A percentile compares a stretch with the other conserved stretches of the same genome.
Evolutionary conservation across 2,797 vertebrate species (phyloP).

Genomic region (Urosaurus nigricauda): DNA sequence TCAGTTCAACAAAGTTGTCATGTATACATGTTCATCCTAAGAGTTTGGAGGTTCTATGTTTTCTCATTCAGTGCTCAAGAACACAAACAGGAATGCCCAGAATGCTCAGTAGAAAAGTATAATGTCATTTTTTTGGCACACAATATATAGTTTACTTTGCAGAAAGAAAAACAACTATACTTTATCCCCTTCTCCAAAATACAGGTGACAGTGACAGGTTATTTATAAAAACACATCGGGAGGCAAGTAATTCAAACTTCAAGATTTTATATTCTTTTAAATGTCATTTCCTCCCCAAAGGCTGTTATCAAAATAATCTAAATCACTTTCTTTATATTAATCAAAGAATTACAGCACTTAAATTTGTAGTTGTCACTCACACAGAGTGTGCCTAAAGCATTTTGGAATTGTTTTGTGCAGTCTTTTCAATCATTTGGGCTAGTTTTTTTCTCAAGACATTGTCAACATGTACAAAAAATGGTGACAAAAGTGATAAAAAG

Average conservation of each 20-base stretch:
- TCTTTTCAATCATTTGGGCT: slow-evolving; percentile 76
- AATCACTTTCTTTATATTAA: slow-evolving; percentile 80
- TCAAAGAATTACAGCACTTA: slow-evolving; percentile 81
- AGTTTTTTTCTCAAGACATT: slow-evolving; percentile 67
- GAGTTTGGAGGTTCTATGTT: slow-evolving; percentile 37
- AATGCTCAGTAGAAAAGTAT: slow-evolving; percentile 45
- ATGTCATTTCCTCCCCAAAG: slow-evolving; percentile 75
- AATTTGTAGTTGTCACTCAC: slow-evolving; percentile 81
- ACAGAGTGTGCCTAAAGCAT: slow-evolving; percentile 76
- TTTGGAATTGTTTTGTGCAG: slow-evolving; percentile 81
- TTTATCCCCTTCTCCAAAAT: slow-evolving; percentile 66
- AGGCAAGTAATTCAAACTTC: slow-evolving; percentile 69
- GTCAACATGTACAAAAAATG: slow-evolving; percentile 74
- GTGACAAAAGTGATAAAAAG: slow-evolving; percentile 60
- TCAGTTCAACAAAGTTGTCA: not conserved
- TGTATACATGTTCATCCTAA: slow-evolving; percentile 4
- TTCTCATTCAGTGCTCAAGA: slow-evolving; percentile 36
- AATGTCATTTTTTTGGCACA: slow-evolving; percentile 60
- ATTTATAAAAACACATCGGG: slow-evolving; percentile 74
- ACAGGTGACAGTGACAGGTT: slow-evolving; percentile 71
- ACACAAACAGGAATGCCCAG: slow-evolving; percentile 31
- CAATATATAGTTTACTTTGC: slow-evolving; percentile 63
- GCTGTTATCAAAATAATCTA: slow-evolving; percentile 79
- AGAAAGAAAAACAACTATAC: slow-evolving; percentile 62
- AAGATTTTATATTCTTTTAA: slow-evolving; percentile 72